phyloP scores from a whole-genome alignment of 1,140 invertebrate genomes.

The Megathymus violae region DNA sequence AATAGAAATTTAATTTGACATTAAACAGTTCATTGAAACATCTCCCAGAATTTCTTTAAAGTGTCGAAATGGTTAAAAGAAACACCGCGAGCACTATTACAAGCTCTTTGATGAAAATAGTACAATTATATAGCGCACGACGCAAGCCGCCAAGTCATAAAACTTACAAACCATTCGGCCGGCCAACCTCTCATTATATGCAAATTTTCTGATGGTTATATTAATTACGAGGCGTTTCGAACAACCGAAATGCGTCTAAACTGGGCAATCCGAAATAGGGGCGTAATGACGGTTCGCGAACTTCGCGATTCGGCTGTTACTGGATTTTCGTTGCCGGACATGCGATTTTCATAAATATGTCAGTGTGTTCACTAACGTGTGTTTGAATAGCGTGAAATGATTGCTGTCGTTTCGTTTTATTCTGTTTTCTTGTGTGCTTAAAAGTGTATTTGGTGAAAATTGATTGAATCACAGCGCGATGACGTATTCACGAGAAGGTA shows the following conservation, averaged over 20 bases:
- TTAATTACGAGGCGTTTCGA: conserved; percentile 46
- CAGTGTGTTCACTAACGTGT: conserved; percentile 8
- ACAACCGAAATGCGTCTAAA: conserved; percentile 40
- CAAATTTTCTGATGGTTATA: conserved; percentile 44
- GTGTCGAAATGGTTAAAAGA: no score
- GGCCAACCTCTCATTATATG: conserved; percentile 52
- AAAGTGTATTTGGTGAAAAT: not conserved
- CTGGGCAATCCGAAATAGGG: conserved; percentile 21
- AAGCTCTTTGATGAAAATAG: not conserved
- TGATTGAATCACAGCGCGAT: not conserved
- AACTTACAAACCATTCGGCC: conserved; percentile 48
- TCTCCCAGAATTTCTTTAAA: no score
- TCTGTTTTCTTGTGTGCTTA: conserved; percentile 17
- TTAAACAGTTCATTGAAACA: no score
- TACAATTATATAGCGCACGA: conserved; percentile 22
- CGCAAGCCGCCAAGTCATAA: conserved; percentile 35
- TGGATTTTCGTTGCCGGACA: conserved; percentile 29
- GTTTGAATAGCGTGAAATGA: conserved; percentile 14
- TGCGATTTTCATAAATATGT: conserved; percentile 37
- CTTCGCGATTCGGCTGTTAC: conserved; percentile 31
- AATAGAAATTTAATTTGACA: no score
- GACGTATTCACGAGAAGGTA: no score
- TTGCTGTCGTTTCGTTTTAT: conserved; percentile 17
- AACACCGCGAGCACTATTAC: no score
- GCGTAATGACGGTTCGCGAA: conserved; percentile 36